Evolutionary conservation across 1,140 invertebrate species (phyloP).

Genomic region (Zeugodacus cucurbitae): DNA sequence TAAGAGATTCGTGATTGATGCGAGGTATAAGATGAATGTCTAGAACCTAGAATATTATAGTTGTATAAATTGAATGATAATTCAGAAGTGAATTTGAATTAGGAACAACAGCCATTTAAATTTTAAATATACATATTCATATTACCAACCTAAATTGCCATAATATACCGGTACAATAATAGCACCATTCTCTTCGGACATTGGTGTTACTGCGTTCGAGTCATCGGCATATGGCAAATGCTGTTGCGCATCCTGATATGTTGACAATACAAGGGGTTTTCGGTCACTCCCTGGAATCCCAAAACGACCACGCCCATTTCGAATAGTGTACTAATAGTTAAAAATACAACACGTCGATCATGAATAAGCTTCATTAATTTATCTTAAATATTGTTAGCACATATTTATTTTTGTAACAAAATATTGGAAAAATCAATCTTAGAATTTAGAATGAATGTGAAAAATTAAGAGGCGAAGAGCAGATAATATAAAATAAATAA

Average conservation of each 20-base stretch:
- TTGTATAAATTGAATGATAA: too few species aligned
- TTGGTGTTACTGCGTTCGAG: constrained; percentile 96
- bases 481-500: background rate
- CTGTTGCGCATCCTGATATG: constrained; percentile 94
- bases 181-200: constrained; percentile 96
- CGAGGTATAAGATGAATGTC: constrained; percentile 94
- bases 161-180: constrained; percentile 92
- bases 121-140: too few species aligned
- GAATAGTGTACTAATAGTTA: constrained; percentile 71
- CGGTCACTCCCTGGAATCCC: constrained; percentile 81
- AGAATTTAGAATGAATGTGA: background rate
- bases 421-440: background rate
- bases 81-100: too few species aligned
- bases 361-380: background rate
- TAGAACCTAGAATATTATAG: constrained; percentile 72
- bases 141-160: constrained; percentile 75
- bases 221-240: constrained; percentile 97
- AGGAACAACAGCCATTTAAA: too few species aligned
- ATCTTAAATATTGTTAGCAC: background rate
- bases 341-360: background rate
- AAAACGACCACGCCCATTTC: constrained; percentile 79
- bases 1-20: constrained; percentile 92
- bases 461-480: background rate
- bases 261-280: constrained; percentile 93
- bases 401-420: background rate